A percentile compares a stretch with the other conserved stretches of the same genome.
Conservation (phyloP, 2,113 vertebrate genomes). For the Vanacampus margaritifer region DNA sequence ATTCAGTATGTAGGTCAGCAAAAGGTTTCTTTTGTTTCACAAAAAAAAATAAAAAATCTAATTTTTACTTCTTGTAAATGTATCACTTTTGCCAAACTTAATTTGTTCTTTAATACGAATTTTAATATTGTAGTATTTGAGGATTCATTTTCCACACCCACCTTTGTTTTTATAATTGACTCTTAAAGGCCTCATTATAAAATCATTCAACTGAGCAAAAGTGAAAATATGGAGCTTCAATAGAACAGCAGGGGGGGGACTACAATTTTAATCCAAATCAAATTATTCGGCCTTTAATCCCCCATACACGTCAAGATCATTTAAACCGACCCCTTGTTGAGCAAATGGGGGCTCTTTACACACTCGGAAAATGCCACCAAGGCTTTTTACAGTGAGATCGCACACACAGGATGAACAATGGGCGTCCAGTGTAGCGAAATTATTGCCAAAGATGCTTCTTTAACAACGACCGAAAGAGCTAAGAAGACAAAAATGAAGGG, state of each 20-base stretch:
- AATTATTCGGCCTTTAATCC: constrained; percentile 49
- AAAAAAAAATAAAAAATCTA: constrained; percentile 26
- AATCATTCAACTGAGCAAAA: constrained; percentile 21
- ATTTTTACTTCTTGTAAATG: neutral
- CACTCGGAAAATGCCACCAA: constrained; percentile 13
- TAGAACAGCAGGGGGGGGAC: constrained; percentile 30
- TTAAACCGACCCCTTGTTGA: constrained; percentile 49
- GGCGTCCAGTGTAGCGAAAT: constrained; percentile 11
- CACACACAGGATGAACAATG: constrained; percentile 43
- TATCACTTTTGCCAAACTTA: neutral
- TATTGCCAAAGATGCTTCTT: constrained; percentile 18
- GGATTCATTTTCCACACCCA: neutral
- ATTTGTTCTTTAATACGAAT: neutral
- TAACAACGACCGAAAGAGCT: neutral
- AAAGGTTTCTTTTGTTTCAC: constrained; percentile 48
- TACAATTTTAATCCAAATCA: constrained; percentile 53
- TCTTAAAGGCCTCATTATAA: constrained; percentile 40
- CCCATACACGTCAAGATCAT: constrained; percentile 44
- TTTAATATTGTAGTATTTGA: neutral
- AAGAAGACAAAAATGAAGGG: constrained; percentile 13
- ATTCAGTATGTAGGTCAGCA: constrained; percentile 56
- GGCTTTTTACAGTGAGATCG: constrained; percentile 34
- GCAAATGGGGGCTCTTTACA: constrained; percentile 28
- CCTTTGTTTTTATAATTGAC: neutral
- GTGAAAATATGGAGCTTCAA: constrained; percentile 32